Evolutionary conservation across 2,797 vertebrate species (phyloP).

Genomic region (Danionella dracula): DNA sequence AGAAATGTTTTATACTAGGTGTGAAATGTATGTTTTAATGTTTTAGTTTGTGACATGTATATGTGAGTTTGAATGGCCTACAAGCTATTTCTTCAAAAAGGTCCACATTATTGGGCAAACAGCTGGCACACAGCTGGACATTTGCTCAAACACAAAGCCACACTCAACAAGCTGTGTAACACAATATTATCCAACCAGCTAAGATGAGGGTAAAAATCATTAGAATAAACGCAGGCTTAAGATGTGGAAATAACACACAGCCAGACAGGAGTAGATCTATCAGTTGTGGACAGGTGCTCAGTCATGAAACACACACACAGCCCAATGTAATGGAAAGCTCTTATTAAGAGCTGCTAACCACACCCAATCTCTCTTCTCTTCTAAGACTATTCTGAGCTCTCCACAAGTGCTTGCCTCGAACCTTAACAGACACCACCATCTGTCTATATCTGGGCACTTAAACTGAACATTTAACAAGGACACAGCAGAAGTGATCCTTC

Average conservation of each 20-base stretch:
- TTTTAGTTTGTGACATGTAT: neutral
- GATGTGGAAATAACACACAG: conserved; percentile 59
- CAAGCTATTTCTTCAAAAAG: conserved; percentile 64
- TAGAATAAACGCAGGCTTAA: conserved; percentile 29
- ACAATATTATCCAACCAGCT: conserved; percentile 55
- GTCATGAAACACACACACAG: conserved; percentile 26
- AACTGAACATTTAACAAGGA: neutral
- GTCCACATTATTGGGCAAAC: conserved; percentile 65
- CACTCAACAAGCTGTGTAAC: conserved; percentile 56
- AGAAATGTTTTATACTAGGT: neutral
- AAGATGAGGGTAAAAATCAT: conserved; percentile 7
- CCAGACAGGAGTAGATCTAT: conserved; percentile 58
- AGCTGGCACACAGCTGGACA: conserved; percentile 71
- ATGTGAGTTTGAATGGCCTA: conserved; percentile 41
- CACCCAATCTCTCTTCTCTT: conserved; percentile 13
- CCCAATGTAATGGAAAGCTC: conserved; percentile 8
- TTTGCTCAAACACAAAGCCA: conserved; percentile 34
- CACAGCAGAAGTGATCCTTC: neutral
- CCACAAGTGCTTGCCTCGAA: neutral
- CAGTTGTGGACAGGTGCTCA: conserved; percentile 71
- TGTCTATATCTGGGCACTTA: conserved; percentile 28
- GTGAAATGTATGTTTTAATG: conserved; percentile 46
- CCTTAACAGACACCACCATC: conserved; percentile 6
- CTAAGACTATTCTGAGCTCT: conserved; percentile 30
- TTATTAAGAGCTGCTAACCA: conserved; percentile 12